These are phyloP conservation scores for Cetoscarus ocellatus DNA, from an alignment of 2,797 vertebrate species.

Conservation along the genomic window DNA sequence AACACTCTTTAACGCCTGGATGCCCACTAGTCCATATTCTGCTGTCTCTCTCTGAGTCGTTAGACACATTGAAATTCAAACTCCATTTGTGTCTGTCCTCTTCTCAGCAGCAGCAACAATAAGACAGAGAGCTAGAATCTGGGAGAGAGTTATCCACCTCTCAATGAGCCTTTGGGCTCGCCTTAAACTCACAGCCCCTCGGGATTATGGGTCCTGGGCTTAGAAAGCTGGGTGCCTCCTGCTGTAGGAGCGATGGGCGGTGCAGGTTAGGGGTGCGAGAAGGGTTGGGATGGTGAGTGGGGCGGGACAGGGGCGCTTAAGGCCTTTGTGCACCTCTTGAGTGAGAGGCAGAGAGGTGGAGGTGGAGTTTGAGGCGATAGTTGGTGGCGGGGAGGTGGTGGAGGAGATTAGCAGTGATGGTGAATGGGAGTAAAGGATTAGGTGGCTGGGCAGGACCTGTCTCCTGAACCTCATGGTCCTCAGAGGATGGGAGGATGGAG, in stretches of 20 bases:
- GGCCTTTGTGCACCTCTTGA: conserved; percentile 85
- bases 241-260: conserved; percentile 75
- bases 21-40: conserved; percentile 76
- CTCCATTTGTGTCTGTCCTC: conserved; percentile 76
- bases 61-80: conserved; percentile 81
- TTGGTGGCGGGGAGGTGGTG: conserved; percentile 71
- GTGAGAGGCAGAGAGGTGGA: conserved; percentile 77
- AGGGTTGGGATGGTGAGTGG: conserved; percentile 69
- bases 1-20: conserved; percentile 69
- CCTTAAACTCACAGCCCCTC: conserved; percentile 67
- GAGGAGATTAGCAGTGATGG: conserved; percentile 96
- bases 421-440: conserved; percentile 98
- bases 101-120: conserved; percentile 78
- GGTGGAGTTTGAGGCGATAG: conserved; percentile 59
- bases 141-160: conserved; percentile 79
- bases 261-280: conserved; percentile 74
- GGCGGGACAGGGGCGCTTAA: conserved; percentile 69
- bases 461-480: conserved; percentile 67
- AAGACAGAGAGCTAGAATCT: conserved; percentile 65
- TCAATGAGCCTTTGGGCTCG: conserved; percentile 79
- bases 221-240: conserved; percentile 77
- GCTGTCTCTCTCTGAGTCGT: conserved; percentile 73
- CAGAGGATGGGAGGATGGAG: conserved; percentile 69
- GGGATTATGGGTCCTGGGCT: conserved; percentile 74
- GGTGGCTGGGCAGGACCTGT: conserved; percentile 80